phyloP scores from a whole-genome alignment of 2,797 vertebrate genomes.

The Cygnus olor region DNA sequence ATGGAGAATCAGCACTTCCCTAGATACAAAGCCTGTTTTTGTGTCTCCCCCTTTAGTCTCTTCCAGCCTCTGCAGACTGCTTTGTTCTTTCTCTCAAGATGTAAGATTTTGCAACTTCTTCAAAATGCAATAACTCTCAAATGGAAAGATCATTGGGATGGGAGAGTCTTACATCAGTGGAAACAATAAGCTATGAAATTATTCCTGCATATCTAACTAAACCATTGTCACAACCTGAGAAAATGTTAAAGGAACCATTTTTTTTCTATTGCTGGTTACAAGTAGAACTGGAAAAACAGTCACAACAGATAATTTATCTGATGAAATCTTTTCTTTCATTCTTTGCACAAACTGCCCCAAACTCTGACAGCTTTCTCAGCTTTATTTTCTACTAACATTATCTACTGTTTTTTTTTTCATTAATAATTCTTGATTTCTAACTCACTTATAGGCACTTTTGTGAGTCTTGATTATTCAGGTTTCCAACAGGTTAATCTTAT shows the following conservation, averaged over 20 bases:
- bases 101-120: background rate
- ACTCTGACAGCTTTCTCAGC: background rate
- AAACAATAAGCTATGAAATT: background rate
- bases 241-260: background rate
- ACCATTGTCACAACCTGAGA: background rate
- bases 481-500: background rate
- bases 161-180: background rate
- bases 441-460: background rate
- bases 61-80: fast-evolving
- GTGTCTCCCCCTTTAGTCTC: background rate
- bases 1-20: background rate
- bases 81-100: background rate
- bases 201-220: background rate
- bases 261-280: background rate
- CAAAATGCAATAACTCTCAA: background rate
- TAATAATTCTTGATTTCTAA: background rate
- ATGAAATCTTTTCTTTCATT: constrained; percentile 3
- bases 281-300: background rate
- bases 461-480: background rate
- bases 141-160: background rate
- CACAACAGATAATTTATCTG: constrained; percentile 12
- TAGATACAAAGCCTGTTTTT: fast-evolving
- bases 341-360: background rate
- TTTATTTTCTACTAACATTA: background rate
- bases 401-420: background rate